Percentiles rank a stretch among this genome's conserved stretches.
These are phyloP conservation scores for Larimichthys crocea DNA, from an alignment of 2,113 vertebrate genomes.

Conservation along the genomic window DNA sequence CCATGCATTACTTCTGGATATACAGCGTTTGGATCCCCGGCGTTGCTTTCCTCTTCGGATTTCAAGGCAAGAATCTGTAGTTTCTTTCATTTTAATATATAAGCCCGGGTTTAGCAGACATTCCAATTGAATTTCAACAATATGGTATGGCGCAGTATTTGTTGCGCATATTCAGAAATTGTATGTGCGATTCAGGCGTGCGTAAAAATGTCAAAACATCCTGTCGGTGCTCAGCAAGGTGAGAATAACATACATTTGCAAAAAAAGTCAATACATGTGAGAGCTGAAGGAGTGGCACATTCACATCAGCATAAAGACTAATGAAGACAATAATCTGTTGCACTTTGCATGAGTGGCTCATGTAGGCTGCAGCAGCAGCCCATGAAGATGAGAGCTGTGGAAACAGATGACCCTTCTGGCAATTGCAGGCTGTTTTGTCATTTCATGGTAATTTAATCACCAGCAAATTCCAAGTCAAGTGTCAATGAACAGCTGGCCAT, in stretches of 20 bases:
- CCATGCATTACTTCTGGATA: slow-evolving; percentile 73
- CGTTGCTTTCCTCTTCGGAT: slow-evolving; percentile 63
- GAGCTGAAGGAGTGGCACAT: neutral
- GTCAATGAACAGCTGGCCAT: too few relatives aligned
- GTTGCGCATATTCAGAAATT: slow-evolving; percentile 15
- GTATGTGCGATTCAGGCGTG: neutral
- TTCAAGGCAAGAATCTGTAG: slow-evolving; percentile 58
- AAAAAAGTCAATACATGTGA: neutral
- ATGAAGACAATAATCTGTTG: slow-evolving; percentile 13
- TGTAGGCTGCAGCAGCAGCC: neutral
- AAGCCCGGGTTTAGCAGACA: neutral
- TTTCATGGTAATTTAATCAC: neutral
- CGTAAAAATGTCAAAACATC: slow-evolving; percentile 27
- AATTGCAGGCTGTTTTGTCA: neutral
- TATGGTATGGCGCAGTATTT: slow-evolving; percentile 7
- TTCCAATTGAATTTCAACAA: neutral
- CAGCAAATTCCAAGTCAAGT: too few relatives aligned
- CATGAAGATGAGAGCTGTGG: neutral
- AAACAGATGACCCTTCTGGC: too few relatives aligned
- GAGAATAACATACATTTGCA: neutral
- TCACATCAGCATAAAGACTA: neutral
- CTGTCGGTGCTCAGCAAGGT: too few relatives aligned
- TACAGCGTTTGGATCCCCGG: slow-evolving; percentile 70
- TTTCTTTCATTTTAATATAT: neutral
- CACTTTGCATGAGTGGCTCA: neutral